Conservation (phyloP, 2,113 vertebrate species). For the Nyctereutes procyonoides region DNA sequence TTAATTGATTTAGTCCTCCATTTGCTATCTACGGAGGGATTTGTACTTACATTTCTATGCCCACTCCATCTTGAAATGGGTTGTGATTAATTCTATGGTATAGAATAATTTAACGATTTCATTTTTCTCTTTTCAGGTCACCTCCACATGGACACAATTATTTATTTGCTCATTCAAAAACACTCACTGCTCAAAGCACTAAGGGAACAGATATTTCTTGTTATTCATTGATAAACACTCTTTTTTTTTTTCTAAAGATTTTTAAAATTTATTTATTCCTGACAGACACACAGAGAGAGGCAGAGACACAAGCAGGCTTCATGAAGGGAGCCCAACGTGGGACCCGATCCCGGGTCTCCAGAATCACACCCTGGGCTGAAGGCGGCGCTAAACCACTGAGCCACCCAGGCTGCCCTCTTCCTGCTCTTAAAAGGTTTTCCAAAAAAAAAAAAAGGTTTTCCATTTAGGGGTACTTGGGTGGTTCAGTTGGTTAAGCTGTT, state of each 20-base stretch:
- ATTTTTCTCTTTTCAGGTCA: conserved; percentile 49
- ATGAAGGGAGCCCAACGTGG: no score
- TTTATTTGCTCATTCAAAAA: conserved; percentile 50
- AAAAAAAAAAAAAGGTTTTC: neutral
- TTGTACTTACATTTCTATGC: neutral
- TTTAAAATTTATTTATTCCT: no score
- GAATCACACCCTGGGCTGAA: no score
- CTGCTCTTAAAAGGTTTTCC: no score
- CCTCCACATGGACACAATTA: conserved; percentile 19
- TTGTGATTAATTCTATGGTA: neutral
- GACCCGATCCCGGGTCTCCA: no score
- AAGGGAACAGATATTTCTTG: neutral
- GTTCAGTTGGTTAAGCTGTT: neutral
- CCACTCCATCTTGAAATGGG: neutral
- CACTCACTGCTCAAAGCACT: neutral
- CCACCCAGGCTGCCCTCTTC: no score
- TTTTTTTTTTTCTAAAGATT: no score
- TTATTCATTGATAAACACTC: neutral
- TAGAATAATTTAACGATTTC: neutral
- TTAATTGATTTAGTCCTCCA: neutral
- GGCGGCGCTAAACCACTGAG: no score
- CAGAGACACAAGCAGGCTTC: no score
- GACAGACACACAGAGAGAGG: no score
- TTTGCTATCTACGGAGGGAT: neutral
- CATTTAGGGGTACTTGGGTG: neutral